phyloP scores from a whole-genome alignment of 2,888 invertebrate genomes.

The Aspidapion aeneum region DNA sequence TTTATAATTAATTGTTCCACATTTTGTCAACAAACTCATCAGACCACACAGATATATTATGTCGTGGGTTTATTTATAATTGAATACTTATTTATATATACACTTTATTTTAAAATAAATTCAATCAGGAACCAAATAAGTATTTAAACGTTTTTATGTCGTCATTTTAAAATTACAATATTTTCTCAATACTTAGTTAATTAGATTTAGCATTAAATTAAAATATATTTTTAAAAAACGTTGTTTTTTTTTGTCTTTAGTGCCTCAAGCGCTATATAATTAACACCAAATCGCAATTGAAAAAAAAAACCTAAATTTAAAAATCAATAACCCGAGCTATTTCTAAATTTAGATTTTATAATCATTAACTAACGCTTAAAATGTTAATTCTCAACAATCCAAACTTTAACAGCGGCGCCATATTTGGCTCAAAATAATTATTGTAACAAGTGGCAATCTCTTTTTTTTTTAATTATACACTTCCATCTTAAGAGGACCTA shows the following conservation, averaged over 20 bases:
- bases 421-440: neutral
- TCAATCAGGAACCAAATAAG: too few species aligned
- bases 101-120: too few species aligned
- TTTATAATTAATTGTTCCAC: neutral
- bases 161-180: too few species aligned
- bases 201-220: too few species aligned
- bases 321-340: neutral
- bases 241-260: too few species aligned
- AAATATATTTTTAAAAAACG: too few species aligned
- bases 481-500: neutral
- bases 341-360: neutral
- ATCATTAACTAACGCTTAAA: neutral
- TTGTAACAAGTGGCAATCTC: neutral
- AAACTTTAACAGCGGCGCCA: neutral
- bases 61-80: too few species aligned
- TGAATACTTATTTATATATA: too few species aligned
- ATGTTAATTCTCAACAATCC: neutral
- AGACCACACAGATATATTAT: neutral
- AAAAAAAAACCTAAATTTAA: neutral
- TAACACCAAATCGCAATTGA: too few species aligned
- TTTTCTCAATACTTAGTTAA: too few species aligned
- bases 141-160: too few species aligned
- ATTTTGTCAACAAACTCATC: neutral
- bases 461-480: neutral
- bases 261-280: too few species aligned